Conservation (phyloP, 2,113 vertebrate species). For the Catagonus wagneri region DNA sequence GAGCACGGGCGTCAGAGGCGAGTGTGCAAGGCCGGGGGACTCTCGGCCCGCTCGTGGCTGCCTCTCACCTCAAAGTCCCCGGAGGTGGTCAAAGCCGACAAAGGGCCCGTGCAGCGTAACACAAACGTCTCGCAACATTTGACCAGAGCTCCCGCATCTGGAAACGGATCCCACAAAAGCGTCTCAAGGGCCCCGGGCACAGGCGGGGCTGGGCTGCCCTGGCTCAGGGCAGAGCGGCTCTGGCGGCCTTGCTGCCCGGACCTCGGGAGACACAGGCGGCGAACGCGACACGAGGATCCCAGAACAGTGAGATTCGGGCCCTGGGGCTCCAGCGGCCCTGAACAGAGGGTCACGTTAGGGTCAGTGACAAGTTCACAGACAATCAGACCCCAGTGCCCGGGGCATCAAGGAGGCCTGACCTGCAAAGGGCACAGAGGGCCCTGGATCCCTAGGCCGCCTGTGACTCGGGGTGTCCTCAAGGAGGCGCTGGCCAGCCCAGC, state of each 20-base stretch:
- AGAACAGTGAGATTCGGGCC: not conserved
- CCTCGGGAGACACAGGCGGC: fast-evolving
- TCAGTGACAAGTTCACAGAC: not conserved
- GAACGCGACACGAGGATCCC: too few species aligned
- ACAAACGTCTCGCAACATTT: fast-evolving
- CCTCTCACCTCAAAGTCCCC: fast-evolving
- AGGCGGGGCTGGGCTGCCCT: fast-evolving
- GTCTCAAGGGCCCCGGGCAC: not conserved
- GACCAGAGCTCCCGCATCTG: not conserved
- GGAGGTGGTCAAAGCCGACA: too few species aligned
- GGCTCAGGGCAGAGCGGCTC: too few species aligned
- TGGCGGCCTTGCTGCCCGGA: not conserved
- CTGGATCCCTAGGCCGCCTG: fast-evolving
- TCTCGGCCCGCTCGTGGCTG: fast-evolving
- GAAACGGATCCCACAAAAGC: not conserved
- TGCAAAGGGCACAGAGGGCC: not conserved
- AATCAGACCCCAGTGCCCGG: fast-evolving
- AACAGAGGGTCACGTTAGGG: not conserved
- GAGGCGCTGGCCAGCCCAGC: not conserved
- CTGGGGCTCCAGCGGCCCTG: fast-evolving
- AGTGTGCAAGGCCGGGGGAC: fast-evolving
- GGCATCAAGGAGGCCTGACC: not conserved
- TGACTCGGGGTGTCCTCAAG: fast-evolving
- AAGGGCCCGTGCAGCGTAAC: not conserved
- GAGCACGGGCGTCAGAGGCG: not conserved